Evolutionary conservation across 1,140 invertebrate genomes (phyloP).

Genomic region (Drosophila elegans): DNA sequence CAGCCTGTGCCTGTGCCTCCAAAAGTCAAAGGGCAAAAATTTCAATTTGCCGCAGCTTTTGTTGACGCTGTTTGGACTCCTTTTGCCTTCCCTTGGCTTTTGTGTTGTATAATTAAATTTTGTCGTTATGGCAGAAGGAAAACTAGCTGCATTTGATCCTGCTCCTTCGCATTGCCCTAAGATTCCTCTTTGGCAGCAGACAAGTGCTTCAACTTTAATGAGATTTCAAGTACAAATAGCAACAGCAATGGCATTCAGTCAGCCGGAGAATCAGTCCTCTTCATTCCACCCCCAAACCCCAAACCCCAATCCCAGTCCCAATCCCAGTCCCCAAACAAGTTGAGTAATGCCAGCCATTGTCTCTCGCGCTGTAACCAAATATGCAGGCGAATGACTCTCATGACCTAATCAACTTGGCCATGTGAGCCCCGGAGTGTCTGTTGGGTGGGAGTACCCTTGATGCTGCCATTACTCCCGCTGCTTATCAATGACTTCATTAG

Average conservation of each 20-base stretch:
- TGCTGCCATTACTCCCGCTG: constrained; percentile 32
- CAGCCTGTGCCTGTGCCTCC: neutral
- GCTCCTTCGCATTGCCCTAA: constrained; percentile 20
- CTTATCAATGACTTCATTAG: constrained; percentile 83
- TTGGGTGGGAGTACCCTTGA: constrained; percentile 15
- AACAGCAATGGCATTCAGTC: constrained; percentile 40
- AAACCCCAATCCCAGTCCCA: neutral
- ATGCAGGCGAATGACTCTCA: constrained; percentile 57
- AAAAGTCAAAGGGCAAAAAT: constrained; percentile 70
- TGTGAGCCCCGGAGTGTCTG: constrained; percentile 12
- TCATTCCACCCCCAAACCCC: neutral
- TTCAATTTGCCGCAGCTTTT: constrained; percentile 71
- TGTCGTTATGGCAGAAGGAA: constrained; percentile 37
- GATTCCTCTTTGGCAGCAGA: constrained; percentile 43
- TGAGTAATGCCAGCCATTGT: constrained; percentile 66
- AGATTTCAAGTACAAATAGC: constrained; percentile 81
- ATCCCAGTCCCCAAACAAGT: neutral
- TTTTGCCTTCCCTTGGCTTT: constrained; percentile 37
- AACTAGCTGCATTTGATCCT: constrained; percentile 14
- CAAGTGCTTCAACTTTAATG: constrained; percentile 79
- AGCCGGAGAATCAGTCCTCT: constrained; percentile 2
- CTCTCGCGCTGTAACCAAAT: constrained; percentile 62
- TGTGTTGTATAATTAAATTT: constrained; percentile 76
- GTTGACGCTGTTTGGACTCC: constrained; percentile 49
- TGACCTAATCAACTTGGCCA: constrained; percentile 63